A percentile compares a stretch with the other conserved stretches of the same genome.
phyloP scores from a whole-genome alignment of 2,797 vertebrate species.

The Amblyraja radiata region DNA sequence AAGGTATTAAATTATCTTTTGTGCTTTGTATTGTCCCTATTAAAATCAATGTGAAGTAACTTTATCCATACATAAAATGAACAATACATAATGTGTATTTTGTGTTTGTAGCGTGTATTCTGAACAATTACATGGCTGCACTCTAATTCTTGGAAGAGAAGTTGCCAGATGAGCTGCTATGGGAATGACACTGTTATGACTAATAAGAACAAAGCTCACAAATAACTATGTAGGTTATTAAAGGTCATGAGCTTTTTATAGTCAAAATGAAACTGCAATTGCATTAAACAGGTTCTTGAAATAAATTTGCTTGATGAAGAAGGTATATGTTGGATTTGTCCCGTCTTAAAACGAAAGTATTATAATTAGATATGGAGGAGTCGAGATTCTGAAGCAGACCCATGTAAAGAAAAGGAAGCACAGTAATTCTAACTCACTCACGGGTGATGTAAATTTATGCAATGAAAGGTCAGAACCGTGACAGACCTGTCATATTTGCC shows the following conservation, averaged over 20 bases:
- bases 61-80: neutral
- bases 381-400: neutral
- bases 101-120: neutral
- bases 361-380: neutral
- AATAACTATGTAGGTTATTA: neutral
- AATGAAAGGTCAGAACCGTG: neutral
- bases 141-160: neutral
- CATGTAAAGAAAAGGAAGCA: neutral
- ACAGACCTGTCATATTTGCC: slow-evolving; percentile 11
- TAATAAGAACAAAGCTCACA: neutral
- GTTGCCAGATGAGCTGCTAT: neutral
- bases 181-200: neutral
- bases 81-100: neutral
- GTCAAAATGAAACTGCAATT: slow-evolving; percentile 3
- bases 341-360: slow-evolving; percentile 2
- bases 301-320: neutral
- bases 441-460: slow-evolving; percentile 9
- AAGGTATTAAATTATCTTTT: neutral
- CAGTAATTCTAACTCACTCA: neutral
- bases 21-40: neutral
- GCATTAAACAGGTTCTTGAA: neutral
- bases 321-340: neutral
- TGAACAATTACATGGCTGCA: neutral
- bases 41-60: neutral
- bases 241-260: neutral